These are phyloP conservation scores for Anomalospiza imberbis DNA, from an alignment of 2,797 vertebrate species.

Conservation along the genomic window DNA sequence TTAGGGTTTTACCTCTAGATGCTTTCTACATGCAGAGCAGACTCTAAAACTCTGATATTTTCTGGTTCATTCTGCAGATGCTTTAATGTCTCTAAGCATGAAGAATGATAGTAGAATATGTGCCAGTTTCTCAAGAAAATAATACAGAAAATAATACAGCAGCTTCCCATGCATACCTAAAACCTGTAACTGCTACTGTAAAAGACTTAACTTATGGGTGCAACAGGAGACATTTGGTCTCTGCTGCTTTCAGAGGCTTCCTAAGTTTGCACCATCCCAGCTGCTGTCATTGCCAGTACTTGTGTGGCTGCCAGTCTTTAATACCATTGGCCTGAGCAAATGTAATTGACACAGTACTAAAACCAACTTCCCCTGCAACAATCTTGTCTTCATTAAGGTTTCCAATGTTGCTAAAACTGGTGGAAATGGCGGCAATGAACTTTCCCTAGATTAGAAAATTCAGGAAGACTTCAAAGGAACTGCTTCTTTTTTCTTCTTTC, in stretches of 20 bases:
- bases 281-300: not conserved
- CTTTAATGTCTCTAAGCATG: not conserved
- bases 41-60: not conserved
- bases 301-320: not conserved
- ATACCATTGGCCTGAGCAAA: slow-evolving; percentile 1
- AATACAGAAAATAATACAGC: not conserved
- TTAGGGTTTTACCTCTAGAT: not conserved
- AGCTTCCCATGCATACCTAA: not conserved
- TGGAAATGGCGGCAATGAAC: not conserved
- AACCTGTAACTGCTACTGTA: not conserved
- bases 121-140: not conserved
- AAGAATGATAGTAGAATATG: not conserved
- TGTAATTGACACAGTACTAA: not conserved
- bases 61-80: not conserved
- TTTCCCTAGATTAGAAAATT: not conserved
- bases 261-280: not conserved
- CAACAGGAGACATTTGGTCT: not conserved
- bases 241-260: not conserved
- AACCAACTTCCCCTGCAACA: not conserved
- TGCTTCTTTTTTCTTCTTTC: not conserved
- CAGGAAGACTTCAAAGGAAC: not conserved
- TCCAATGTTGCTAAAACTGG: not conserved
- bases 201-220: not conserved
- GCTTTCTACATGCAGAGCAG: not conserved
- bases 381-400: not conserved